Percentiles rank a stretch among this genome's conserved stretches.
Conservation (phyloP, 2,113 vertebrate species). For the Ursus arctos region DNA sequence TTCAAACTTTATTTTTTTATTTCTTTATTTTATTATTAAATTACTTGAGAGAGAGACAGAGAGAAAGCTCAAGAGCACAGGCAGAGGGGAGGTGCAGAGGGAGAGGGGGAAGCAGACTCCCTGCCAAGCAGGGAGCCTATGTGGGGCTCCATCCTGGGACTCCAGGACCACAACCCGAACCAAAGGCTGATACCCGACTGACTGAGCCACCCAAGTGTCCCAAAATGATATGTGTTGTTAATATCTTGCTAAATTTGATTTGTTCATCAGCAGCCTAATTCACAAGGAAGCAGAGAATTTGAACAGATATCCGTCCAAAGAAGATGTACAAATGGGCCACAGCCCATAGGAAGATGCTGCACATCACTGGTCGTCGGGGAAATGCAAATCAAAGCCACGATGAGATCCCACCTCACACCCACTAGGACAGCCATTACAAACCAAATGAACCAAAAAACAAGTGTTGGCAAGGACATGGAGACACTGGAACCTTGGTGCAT, state of each 20-base stretch:
- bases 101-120: background rate
- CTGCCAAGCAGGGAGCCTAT: background rate
- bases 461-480: background rate
- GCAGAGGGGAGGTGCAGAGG: too few species aligned
- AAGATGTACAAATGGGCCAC: background rate
- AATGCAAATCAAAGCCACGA: background rate
- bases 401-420: background rate
- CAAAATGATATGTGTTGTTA: background rate
- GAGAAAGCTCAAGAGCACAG: too few species aligned
- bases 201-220: background rate
- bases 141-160: background rate
- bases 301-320: background rate
- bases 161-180: background rate
- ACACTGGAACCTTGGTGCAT: fast-evolving
- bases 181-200: background rate
- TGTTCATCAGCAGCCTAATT: background rate
- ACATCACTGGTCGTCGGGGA: background rate
- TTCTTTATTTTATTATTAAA: too few species aligned
- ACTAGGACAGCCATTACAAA: background rate
- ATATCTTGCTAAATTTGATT: background rate
- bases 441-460: background rate
- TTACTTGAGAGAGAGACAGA: too few species aligned
- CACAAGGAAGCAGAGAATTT: background rate
- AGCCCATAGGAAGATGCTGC: background rate
- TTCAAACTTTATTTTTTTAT: background rate